Percentiles rank a stretch among this genome's conserved stretches.
Conservation (phyloP, 2,797 vertebrate species). For the Megaceryle alcyon region DNA sequence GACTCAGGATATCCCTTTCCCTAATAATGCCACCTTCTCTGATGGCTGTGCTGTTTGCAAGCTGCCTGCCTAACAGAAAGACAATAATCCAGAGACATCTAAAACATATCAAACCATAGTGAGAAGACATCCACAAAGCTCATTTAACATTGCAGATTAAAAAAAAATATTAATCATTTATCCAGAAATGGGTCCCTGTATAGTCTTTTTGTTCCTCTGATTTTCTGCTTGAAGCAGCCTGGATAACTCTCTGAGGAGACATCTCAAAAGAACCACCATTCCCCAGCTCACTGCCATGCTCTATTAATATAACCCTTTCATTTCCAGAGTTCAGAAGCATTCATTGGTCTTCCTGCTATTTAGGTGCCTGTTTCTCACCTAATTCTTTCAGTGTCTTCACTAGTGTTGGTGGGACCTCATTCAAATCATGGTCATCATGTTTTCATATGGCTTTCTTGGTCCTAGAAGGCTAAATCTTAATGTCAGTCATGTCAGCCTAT, state of each 20-base stretch:
- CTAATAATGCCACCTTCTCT: background rate
- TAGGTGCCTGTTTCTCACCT: background rate
- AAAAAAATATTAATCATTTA: background rate
- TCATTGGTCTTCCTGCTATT: background rate
- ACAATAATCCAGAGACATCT: background rate
- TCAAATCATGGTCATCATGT: background rate
- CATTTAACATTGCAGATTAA: background rate
- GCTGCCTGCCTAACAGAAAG: background rate
- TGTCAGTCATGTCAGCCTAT: background rate
- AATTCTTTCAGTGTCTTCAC: background rate
- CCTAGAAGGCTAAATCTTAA: background rate
- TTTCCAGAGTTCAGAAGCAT: background rate
- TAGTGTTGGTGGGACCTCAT: background rate
- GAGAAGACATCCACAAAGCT: background rate
- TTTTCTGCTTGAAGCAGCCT: background rate
- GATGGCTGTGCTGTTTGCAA: background rate
- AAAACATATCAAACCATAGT: background rate
- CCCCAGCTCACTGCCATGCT: background rate
- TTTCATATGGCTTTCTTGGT: background rate
- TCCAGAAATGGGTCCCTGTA: background rate
- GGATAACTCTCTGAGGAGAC: background rate
- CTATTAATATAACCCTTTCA: background rate
- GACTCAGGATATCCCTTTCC: background rate
- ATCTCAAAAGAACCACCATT: background rate
- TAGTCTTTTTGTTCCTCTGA: background rate